Conservation (phyloP, 1,140 invertebrate genomes). For the Brachionus angularis region DNA sequence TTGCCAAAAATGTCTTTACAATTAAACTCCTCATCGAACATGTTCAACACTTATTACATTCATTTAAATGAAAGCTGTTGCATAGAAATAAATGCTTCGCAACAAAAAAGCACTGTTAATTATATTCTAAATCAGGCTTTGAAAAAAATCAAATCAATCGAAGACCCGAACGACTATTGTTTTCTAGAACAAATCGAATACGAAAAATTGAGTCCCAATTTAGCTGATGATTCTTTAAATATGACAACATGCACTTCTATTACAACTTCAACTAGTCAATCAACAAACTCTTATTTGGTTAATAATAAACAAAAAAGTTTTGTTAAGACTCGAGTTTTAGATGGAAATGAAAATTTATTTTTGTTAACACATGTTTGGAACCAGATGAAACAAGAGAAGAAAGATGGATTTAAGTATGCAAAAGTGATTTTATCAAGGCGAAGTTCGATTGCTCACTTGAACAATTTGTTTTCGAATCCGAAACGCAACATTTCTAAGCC, state of each 20-base stretch:
- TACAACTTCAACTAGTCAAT: background rate
- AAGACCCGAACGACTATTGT: slow-evolving; percentile 41
- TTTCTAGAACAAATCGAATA: slow-evolving; percentile 30
- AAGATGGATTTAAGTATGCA: slow-evolving; percentile 19
- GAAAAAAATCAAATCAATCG: slow-evolving; percentile 11
- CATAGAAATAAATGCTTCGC: slow-evolving; percentile 30
- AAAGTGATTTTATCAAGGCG: slow-evolving; percentile 19
- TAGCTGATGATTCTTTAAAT: background rate
- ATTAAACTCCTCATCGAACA: slow-evolving; percentile 3
- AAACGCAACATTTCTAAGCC: background rate
- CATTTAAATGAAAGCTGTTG: slow-evolving; percentile 39
- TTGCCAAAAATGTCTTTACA: slow-evolving; percentile 24
- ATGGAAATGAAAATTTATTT: slow-evolving; percentile 29
- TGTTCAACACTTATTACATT: slow-evolving; percentile 34
- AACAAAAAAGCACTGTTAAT: slow-evolving; percentile 6
- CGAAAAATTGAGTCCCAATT: background rate
- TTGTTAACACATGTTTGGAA: slow-evolving; percentile 38
- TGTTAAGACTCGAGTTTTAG: background rate
- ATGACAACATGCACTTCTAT: background rate
- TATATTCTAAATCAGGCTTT: slow-evolving; percentile 20
- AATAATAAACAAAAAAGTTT: background rate
- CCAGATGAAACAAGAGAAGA: slow-evolving; percentile 35
- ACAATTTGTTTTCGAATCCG: too few species aligned
- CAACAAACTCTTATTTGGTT: too few species aligned
- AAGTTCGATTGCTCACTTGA: background rate